Percentiles rank a stretch among this genome's conserved stretches.
These are phyloP conservation scores for Panthera tigris DNA, from an alignment of 2,113 vertebrate genomes.

Conservation along the genomic window DNA sequence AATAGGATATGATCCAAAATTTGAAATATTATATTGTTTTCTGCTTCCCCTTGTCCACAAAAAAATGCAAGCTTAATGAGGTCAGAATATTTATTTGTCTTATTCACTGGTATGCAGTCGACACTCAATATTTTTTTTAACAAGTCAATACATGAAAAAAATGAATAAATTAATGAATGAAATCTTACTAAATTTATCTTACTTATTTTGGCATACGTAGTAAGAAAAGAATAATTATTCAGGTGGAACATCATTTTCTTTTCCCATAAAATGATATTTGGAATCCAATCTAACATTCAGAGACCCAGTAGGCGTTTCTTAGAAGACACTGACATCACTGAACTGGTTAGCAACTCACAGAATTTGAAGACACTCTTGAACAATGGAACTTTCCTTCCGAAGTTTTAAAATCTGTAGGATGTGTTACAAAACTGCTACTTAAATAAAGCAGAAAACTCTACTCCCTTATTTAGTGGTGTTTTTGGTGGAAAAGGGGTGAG, in stretches of 20 bases:
- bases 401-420: neutral
- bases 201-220: neutral
- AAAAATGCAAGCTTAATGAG: neutral
- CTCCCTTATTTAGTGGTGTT: neutral
- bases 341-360: neutral
- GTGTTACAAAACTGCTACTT: neutral
- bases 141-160: neutral
- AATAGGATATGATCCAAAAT: neutral
- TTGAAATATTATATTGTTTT: neutral
- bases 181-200: neutral
- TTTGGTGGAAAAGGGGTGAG: neutral
- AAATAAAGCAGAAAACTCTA: neutral
- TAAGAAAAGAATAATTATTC: constrained; percentile 39
- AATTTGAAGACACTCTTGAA: neutral
- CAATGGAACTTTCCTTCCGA: neutral
- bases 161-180: neutral
- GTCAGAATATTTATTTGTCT: neutral
- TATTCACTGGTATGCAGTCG: neutral
- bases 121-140: neutral
- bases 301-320: neutral
- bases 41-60: neutral
- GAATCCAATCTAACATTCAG: neutral
- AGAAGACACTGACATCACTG: neutral
- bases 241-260: neutral
- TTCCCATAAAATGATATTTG: constrained; percentile 39